Conservation (phyloP, 1,140 invertebrate species). For the Penaeus japonicus region DNA sequence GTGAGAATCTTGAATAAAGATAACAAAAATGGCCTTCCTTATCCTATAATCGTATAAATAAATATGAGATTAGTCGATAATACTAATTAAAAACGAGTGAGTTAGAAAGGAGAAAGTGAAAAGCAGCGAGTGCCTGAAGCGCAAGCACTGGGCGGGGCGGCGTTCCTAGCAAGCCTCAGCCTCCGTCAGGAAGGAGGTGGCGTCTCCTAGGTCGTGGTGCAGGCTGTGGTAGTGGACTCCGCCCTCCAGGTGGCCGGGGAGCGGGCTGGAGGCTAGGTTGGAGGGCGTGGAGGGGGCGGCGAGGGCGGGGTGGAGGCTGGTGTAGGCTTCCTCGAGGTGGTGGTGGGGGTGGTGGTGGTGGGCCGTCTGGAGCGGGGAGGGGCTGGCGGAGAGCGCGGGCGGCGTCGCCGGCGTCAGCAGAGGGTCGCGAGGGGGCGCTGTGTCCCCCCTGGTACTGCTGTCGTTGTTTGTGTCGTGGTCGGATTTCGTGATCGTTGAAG, state of each 20-base stretch:
- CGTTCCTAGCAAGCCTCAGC: constrained; percentile 13
- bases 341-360: background rate
- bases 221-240: background rate
- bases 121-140: background rate
- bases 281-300: constrained; percentile 17
- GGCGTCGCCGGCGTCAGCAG: constrained; percentile 8
- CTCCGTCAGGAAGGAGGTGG: constrained; percentile 19
- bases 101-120: background rate
- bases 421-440: background rate
- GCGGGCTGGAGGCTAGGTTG: background rate
- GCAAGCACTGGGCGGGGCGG: too few species aligned
- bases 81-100: background rate
- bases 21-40: background rate
- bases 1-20: too few species aligned
- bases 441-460: background rate
- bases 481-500: background rate
- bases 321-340: constrained; percentile 8
- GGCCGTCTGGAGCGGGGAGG: too few species aligned
- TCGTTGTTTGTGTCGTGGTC: background rate
- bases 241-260: constrained; percentile 22
- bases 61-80: constrained; percentile 10
- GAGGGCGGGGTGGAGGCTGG: constrained; percentile 11
- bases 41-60: constrained; percentile 9
- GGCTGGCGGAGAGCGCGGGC: background rate
- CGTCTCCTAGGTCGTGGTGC: constrained; percentile 18